Conservation (phyloP, 2,888 invertebrate genomes). For the Deroplatys truncata region DNA sequence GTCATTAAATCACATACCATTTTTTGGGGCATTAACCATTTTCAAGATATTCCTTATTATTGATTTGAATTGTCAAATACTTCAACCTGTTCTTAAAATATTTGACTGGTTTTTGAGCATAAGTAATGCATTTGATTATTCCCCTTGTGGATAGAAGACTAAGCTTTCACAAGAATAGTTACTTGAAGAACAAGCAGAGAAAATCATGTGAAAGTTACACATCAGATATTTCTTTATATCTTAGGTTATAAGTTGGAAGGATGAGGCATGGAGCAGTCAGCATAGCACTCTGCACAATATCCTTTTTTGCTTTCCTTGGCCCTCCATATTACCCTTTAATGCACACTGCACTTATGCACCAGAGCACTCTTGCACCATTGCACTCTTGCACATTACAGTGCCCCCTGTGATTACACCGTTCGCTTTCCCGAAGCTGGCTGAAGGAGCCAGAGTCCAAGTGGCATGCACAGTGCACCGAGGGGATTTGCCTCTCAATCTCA, state of each 20-base stretch:
- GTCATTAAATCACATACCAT: no score
- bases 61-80: no score
- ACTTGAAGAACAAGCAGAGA: no score
- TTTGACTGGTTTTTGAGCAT: no score
- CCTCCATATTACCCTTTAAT: background rate
- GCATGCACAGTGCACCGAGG: conserved; percentile 39
- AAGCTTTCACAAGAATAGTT: no score
- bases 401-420: conserved; percentile 44
- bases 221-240: background rate
- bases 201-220: no score
- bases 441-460: conserved; percentile 41
- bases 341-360: conserved; percentile 4
- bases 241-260: background rate
- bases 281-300: conserved; percentile 18
- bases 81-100: no score
- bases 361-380: conserved; percentile 12
- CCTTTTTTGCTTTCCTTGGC: background rate
- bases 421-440: conserved; percentile 42
- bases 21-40: no score
- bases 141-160: no score
- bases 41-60: no score
- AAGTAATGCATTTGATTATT: no score
- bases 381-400: conserved; percentile 36
- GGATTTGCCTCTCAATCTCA: conserved; percentile 45
- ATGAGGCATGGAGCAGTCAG: conserved; percentile 8